phyloP scores from a whole-genome alignment of 2,888 invertebrate species.

The Drosophila stalkeri region DNA sequence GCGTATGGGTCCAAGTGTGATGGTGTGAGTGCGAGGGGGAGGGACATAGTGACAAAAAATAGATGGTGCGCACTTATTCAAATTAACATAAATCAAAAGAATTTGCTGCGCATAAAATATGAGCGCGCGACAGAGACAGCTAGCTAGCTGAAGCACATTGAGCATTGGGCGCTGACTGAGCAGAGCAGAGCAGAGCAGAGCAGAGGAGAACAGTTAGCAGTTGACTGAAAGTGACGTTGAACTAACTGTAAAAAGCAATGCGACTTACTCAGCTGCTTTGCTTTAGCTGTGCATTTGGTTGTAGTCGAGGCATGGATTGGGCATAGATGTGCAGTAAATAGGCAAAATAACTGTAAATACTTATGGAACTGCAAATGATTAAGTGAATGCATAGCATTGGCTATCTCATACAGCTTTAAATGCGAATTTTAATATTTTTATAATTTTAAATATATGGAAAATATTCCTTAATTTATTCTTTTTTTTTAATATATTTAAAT shows the following conservation, averaged over 20 bases:
- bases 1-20: conserved; percentile 33
- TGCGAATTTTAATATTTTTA: no score
- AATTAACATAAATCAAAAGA: conserved; percentile 83
- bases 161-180: neutral
- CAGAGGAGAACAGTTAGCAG: neutral
- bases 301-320: neutral
- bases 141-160: neutral
- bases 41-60: conserved; percentile 47
- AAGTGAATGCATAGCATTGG: neutral
- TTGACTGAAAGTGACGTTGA: conserved; percentile 7
- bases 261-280: neutral
- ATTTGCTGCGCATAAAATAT: conserved; percentile 70
- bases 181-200: neutral
- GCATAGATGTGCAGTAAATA: neutral
- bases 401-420: no score
- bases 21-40: neutral
- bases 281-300: neutral
- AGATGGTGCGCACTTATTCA: conserved; percentile 76
- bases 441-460: no score
- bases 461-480: no score
- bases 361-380: neutral
- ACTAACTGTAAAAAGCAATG: neutral
- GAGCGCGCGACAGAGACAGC: conserved; percentile 10
- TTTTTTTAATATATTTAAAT: neutral
- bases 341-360: neutral